These are phyloP conservation scores for Tenthredo amoena DNA, from an alignment of 2,888 invertebrate genomes.

Conservation along the genomic window DNA sequence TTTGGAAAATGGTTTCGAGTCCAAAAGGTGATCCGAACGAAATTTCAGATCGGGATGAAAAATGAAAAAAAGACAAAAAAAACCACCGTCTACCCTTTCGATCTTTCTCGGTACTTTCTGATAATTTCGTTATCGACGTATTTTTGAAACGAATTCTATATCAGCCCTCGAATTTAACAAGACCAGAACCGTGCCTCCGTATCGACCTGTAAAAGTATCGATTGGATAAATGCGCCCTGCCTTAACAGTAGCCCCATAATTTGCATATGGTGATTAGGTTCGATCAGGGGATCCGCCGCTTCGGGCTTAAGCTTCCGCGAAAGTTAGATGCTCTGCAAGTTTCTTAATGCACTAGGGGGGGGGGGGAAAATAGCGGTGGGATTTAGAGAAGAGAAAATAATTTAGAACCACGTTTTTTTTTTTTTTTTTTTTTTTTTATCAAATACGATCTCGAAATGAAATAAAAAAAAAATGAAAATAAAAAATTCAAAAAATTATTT, in stretches of 20 bases:
- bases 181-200: neutral
- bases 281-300: constrained; percentile 20
- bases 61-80: too few species aligned
- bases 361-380: neutral
- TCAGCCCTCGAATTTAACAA: too few species aligned
- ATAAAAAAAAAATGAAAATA: too few species aligned
- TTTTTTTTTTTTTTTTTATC: neutral
- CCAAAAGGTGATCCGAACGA: too few species aligned
- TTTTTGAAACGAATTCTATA: too few species aligned
- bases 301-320: neutral
- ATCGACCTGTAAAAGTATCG: constrained; percentile 31
- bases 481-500: too few species aligned
- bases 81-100: neutral
- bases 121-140: too few species aligned
- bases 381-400: neutral
- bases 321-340: constrained; percentile 14
- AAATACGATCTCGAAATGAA: too few species aligned
- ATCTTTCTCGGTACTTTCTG: neutral
- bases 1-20: too few species aligned
- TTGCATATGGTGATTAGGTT: constrained; percentile 72
- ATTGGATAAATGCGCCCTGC: constrained; percentile 16
- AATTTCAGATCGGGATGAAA: too few species aligned
- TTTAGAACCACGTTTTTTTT: neutral
- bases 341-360: neutral
- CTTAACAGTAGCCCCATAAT: constrained; percentile 64